Percentiles rank a stretch among this genome's conserved stretches.
These are phyloP conservation scores for Ctenicera cuprea DNA, from an alignment of 2,888 invertebrate species.

Conservation along the genomic window DNA sequence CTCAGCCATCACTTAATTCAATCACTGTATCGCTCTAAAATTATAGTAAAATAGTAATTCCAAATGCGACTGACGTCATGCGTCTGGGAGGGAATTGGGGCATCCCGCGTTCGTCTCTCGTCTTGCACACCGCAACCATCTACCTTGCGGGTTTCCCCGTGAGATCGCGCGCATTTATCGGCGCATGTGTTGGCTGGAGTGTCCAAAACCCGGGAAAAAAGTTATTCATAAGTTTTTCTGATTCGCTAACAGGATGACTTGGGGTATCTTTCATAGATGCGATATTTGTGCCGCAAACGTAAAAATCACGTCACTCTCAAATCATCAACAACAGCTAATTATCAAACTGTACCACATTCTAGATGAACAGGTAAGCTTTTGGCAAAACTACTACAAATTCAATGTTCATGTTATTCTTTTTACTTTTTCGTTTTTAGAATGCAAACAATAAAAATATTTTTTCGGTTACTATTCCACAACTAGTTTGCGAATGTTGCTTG, in stretches of 20 bases:
- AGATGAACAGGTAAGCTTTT: constrained; percentile 8
- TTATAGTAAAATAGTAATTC: constrained; percentile 23
- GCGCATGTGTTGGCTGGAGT: constrained; percentile 31
- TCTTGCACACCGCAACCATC: constrained; percentile 3
- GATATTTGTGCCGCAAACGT: constrained; percentile 14
- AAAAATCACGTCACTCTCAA: constrained; percentile 1
- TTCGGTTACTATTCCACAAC: not conserved
- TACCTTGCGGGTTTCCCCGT: constrained; percentile 45
- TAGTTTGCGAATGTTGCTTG: not conserved
- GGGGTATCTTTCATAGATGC: constrained; percentile 25
- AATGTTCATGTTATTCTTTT: not conserved
- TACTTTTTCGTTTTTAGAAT: not conserved
- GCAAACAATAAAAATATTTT: not conserved
- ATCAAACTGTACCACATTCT: not conserved
- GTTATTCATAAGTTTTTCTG: constrained; percentile 45
- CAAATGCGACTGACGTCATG: constrained; percentile 29
- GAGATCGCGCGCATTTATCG: constrained; percentile 36
- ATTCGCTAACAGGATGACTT: constrained; percentile 36
- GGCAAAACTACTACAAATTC: too few relatives aligned
- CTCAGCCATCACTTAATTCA: constrained; percentile 4
- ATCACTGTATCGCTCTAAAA: constrained; percentile 14
- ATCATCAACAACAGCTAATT: not conserved
- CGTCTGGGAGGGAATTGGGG: constrained; percentile 36
- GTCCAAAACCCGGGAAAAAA: constrained; percentile 46
- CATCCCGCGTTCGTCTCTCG: constrained; percentile 32